Percentiles rank a stretch among this genome's conserved stretches.
Evolutionary conservation across 1,140 invertebrate genomes (phyloP).

Genomic region (Lanistes nyassanus): DNA sequence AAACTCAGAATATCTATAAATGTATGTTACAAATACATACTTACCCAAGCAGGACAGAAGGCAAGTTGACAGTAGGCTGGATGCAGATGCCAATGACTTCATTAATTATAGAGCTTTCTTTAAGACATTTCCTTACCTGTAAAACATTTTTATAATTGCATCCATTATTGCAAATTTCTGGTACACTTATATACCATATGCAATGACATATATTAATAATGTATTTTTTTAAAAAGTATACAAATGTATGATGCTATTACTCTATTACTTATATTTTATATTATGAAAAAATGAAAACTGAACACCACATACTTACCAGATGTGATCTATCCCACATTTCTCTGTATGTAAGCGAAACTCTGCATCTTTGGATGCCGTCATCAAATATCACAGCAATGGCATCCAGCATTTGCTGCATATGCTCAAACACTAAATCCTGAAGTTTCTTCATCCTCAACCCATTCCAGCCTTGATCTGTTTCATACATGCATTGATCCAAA

Average conservation of each 20-base stretch:
- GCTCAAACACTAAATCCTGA: constrained; percentile 9
- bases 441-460: too few relatives aligned
- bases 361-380: neutral
- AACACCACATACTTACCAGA: neutral
- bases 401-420: constrained; percentile 11
- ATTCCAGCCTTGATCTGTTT: too few relatives aligned
- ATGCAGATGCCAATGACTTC: constrained; percentile 36
- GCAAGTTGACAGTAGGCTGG: constrained; percentile 24
- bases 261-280: too few relatives aligned
- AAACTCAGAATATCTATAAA: neutral
- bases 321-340: constrained; percentile 19
- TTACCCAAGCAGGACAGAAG: constrained; percentile 42
- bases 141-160: neutral
- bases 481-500: too few relatives aligned
- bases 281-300: too few relatives aligned
- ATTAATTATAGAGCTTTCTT: neutral
- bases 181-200: neutral
- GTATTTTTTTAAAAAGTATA: neutral
- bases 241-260: neutral
- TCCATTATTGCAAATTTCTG: neutral
- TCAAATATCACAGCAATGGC: constrained; percentile 13
- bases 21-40: neutral
- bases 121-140: constrained; percentile 15
- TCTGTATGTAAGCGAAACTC: constrained; percentile 2
- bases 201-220: neutral